A percentile compares a stretch with the other conserved stretches of the same genome.
Conservation (phyloP, 2,888 invertebrate species). For the Eurytoma californica region DNA sequence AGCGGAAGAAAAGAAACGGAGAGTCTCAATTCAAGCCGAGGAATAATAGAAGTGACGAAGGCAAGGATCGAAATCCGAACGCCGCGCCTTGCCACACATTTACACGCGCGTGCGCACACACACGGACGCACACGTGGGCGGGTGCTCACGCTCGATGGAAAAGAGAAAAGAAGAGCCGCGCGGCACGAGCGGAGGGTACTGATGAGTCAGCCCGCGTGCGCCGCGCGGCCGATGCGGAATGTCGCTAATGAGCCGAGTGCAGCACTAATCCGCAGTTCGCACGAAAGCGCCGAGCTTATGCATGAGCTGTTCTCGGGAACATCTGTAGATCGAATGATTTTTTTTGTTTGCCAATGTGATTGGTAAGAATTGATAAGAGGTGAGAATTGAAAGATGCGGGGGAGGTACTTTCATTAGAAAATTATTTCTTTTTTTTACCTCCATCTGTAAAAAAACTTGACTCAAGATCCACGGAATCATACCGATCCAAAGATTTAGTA, state of each 20-base stretch:
- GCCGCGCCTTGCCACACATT: constrained; percentile 10
- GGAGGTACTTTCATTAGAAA: too few relatives aligned
- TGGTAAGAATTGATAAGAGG: too few relatives aligned
- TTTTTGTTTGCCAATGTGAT: too few relatives aligned
- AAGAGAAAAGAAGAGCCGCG: constrained; percentile 12
- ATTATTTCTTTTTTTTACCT: too few relatives aligned
- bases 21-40: constrained; percentile 12
- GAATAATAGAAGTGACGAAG: constrained; percentile 35
- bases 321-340: too few relatives aligned
- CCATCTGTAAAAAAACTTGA: too few relatives aligned
- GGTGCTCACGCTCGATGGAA: background rate
- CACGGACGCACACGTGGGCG: background rate
- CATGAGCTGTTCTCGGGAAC: too few relatives aligned
- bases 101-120: background rate
- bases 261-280: background rate
- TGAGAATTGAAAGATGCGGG: too few relatives aligned
- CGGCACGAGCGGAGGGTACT: constrained; percentile 58
- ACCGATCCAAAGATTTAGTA: too few relatives aligned
- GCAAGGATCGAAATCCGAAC: constrained; percentile 50
- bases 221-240: constrained; percentile 63
- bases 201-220: constrained; percentile 70
- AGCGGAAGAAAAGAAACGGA: background rate
- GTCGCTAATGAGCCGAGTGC: constrained; percentile 71
- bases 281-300: background rate
- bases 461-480: too few relatives aligned